A percentile compares a stretch with the other conserved stretches of the same genome.
These are phyloP conservation scores for Phyllostomus hastatus DNA, from an alignment of 2,113 vertebrate genomes.

Conservation along the genomic window DNA sequence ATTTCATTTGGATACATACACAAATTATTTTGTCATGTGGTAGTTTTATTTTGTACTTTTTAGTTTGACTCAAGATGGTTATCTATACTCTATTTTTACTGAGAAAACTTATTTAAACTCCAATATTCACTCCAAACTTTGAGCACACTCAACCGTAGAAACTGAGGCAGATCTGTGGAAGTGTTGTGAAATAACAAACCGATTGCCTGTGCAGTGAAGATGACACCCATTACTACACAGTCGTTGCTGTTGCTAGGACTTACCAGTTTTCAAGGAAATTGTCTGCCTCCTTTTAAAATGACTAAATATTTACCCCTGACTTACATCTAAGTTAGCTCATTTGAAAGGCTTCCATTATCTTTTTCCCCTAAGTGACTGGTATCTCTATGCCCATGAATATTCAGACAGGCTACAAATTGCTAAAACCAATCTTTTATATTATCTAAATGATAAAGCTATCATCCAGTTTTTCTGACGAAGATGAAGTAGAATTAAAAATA, in stretches of 20 bases:
- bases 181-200: background rate
- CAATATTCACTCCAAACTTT: background rate
- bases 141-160: background rate
- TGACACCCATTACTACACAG: background rate
- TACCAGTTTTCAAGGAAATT: background rate
- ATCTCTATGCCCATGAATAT: background rate
- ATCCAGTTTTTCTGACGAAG: background rate
- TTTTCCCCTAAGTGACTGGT: background rate
- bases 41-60: background rate
- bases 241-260: background rate
- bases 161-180: background rate
- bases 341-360: background rate
- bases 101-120: background rate
- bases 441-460: background rate
- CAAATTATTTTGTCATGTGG: background rate
- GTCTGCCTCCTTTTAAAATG: background rate
- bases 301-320: conserved; percentile 10
- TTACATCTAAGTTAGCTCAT: conserved; percentile 34
- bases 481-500: background rate
- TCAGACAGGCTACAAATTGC: background rate
- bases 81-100: background rate
- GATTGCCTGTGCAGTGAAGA: background rate
- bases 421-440: background rate
- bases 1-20: background rate
- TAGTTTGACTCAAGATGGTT: background rate